Evolutionary conservation across 2,113 vertebrate genomes (phyloP).

Genomic region (Pavo muticus): DNA sequence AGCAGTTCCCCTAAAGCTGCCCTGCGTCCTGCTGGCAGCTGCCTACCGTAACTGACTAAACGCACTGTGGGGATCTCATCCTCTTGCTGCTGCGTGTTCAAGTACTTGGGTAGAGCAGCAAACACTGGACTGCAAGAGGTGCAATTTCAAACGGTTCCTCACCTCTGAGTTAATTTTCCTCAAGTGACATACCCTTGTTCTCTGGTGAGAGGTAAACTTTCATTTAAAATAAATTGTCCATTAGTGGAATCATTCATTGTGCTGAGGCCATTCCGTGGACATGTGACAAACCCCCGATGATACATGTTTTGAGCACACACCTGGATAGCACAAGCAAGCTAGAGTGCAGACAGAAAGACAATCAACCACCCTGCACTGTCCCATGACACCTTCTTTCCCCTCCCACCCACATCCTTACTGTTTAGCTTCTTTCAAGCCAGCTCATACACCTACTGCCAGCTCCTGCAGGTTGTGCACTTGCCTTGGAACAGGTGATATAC

Average conservation of each 20-base stretch:
- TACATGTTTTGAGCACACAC: accelerated
- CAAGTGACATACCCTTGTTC: not conserved
- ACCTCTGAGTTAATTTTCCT: not conserved
- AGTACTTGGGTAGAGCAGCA: not conserved
- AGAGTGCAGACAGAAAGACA: not conserved
- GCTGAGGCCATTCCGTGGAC: not conserved
- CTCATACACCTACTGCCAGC: not conserved
- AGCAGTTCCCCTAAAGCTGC: not conserved
- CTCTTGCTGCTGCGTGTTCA: not conserved
- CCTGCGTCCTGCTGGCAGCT: not conserved
- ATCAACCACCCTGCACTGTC: not conserved
- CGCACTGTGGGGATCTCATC: accelerated
- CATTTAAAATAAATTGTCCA: not conserved
- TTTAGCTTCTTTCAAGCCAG: not conserved
- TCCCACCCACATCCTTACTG: accelerated
- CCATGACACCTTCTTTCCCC: not conserved
- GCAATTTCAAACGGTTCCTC: not conserved
- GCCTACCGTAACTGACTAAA: too few relatives aligned
- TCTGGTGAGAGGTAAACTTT: not conserved
- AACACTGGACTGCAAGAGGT: not conserved
- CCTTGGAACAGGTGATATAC: not conserved
- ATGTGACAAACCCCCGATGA: accelerated
- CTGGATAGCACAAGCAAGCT: not conserved
- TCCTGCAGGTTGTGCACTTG: not conserved
- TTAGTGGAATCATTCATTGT: accelerated